Conservation (phyloP, 2,113 vertebrate species). For the Ammodytes dubius region DNA sequence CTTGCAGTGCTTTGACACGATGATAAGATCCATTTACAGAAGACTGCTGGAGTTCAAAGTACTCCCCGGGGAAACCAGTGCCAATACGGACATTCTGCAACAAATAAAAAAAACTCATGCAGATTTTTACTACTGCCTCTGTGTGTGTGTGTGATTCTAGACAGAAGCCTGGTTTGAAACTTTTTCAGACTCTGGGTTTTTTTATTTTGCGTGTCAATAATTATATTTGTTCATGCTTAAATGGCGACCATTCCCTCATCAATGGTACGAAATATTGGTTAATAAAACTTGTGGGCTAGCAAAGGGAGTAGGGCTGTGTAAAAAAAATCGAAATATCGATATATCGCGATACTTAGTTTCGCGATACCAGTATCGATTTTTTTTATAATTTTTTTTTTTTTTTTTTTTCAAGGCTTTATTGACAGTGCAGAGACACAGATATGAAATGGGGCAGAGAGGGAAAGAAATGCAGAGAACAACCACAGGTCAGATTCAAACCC, state of each 20-base stretch:
- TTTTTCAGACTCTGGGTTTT: neutral
- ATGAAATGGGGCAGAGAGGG: too few species aligned
- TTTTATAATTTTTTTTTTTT: too few species aligned
- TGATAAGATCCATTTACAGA: conserved; percentile 94
- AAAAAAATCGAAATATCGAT: too few species aligned
- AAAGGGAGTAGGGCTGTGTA: neutral
- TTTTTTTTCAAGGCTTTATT: too few species aligned
- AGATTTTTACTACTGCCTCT: neutral
- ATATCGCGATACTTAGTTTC: too few species aligned
- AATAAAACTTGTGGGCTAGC: neutral
- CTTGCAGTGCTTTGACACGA: conserved; percentile 85
- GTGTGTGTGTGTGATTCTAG: neutral
- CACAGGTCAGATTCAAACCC: too few species aligned
- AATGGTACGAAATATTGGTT: conserved; percentile 1
- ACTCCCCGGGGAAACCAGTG: conserved; percentile 84
- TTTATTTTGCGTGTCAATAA: neutral
- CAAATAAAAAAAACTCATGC: conserved; percentile 30
- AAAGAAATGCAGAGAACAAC: too few species aligned
- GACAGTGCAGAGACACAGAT: too few species aligned
- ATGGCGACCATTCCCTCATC: conserved; percentile 1
- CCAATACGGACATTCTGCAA: conserved; percentile 91
- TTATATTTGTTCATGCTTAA: neutral
- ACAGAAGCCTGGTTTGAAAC: neutral
- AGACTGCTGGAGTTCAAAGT: conserved; percentile 89
- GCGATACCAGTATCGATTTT: too few species aligned